Percentiles rank a stretch among this genome's conserved stretches.
phyloP scores from a whole-genome alignment of 2,113 vertebrate species.

The Callipepla californica region DNA sequence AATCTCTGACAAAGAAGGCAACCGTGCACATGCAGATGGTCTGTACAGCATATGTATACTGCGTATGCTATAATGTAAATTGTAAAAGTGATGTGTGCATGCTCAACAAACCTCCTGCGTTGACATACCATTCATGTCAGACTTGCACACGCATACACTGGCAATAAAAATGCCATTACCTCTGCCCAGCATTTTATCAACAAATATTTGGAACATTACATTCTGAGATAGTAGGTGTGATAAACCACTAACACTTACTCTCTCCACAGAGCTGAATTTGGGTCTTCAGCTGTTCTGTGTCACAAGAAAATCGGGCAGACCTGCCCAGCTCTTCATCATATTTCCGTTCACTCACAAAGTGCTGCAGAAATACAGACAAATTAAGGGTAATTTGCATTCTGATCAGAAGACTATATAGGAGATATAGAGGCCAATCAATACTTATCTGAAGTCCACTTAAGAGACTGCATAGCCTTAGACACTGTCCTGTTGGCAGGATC shows the following conservation, averaged over 20 bases:
- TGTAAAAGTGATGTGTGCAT: neutral
- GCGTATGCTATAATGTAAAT: neutral
- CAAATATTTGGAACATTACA: neutral
- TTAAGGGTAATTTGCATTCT: neutral
- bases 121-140: accelerated
- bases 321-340: constrained; percentile 85
- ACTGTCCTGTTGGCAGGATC: neutral
- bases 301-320: constrained; percentile 83
- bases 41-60: neutral
- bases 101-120: neutral
- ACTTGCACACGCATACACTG: neutral
- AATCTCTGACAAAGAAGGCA: neutral
- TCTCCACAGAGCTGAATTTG: constrained; percentile 84
- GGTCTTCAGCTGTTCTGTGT: constrained; percentile 79
- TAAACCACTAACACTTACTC: constrained; percentile 74
- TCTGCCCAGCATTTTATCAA: neutral
- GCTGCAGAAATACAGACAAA: constrained; percentile 65
- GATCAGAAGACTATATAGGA: neutral
- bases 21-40: neutral
- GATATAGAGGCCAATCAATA: neutral
- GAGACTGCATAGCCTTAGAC: neutral
- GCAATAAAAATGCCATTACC: neutral
- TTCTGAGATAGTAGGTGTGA: neutral
- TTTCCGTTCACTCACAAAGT: constrained; percentile 87
- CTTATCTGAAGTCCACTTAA: neutral